These are phyloP conservation scores for Polyommatus icarus DNA, from an alignment of 2,888 invertebrate genomes.

Conservation along the genomic window DNA sequence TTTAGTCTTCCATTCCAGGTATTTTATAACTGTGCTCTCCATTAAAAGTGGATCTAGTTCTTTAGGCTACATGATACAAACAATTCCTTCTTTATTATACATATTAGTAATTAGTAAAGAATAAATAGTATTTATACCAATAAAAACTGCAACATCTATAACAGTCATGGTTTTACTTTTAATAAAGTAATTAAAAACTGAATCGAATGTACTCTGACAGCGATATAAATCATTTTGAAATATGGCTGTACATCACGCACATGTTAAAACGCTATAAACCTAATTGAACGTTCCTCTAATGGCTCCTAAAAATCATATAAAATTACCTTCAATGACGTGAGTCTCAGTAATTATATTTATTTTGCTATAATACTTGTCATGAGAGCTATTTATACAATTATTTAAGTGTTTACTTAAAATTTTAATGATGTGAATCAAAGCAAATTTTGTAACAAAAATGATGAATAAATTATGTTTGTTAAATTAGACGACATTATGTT, in stretches of 20 bases:
- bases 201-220: not conserved
- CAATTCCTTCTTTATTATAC: too few species aligned
- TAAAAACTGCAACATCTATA: not conserved
- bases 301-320: slow-evolving; percentile 31
- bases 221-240: slow-evolving; percentile 24
- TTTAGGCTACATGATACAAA: too few species aligned
- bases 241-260: slow-evolving; percentile 25
- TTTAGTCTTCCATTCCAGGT: too few species aligned
- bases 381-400: not conserved
- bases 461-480: not conserved
- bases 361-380: not conserved
- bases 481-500: not conserved
- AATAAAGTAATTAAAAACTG: not conserved
- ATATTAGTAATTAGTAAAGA: not conserved
- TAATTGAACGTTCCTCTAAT: slow-evolving; percentile 30
- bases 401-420: not conserved
- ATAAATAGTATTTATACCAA: not conserved
- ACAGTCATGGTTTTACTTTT: not conserved
- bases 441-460: too few species aligned
- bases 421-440: too few species aligned
- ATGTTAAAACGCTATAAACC: slow-evolving; percentile 17
- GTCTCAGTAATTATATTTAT: not conserved
- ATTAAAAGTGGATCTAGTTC: too few species aligned
- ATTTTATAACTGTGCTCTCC: too few species aligned
- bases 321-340: slow-evolving; percentile 12